phyloP scores from a whole-genome alignment of 1,140 invertebrate genomes.

The Drosophila nikananu region DNA sequence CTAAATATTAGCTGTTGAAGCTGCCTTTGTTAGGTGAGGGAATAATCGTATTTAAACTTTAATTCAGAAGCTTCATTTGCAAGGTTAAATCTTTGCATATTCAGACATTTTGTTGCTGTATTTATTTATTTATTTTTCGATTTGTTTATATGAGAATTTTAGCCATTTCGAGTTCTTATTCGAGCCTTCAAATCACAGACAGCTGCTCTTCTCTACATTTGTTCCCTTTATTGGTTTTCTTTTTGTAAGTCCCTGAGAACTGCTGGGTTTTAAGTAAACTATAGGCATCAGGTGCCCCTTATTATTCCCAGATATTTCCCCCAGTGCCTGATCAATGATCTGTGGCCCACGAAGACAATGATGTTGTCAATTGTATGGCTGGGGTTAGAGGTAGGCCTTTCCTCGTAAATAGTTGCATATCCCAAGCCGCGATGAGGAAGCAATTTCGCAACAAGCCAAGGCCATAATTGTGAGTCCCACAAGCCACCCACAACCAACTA shows the following conservation, averaged over 20 bases:
- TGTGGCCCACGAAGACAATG: neutral
- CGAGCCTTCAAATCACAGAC: neutral
- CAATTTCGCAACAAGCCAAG: slow-evolving; percentile 20
- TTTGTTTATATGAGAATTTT: neutral
- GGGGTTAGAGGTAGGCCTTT: neutral
- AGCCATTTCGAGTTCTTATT: neutral
- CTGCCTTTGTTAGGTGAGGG: neutral
- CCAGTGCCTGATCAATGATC: neutral
- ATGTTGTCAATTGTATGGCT: neutral
- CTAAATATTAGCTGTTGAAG: too few relatives aligned
- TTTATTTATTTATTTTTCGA: neutral
- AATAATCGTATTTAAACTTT: too few relatives aligned
- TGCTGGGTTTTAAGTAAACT: neutral
- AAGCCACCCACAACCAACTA: slow-evolving; percentile 10
- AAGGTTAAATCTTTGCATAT: neutral
- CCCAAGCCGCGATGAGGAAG: slow-evolving; percentile 39
- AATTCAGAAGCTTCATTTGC: neutral
- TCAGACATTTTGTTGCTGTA: neutral
- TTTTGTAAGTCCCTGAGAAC: neutral
- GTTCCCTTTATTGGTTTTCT: neutral
- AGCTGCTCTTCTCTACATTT: too few relatives aligned
- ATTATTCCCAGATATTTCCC: neutral
- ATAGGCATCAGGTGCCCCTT: neutral
- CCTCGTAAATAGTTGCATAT: neutral
- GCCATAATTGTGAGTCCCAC: slow-evolving; percentile 28